These are phyloP conservation scores for Neomorphus geoffroyi DNA, from an alignment of 2,797 vertebrate species.

Conservation along the genomic window DNA sequence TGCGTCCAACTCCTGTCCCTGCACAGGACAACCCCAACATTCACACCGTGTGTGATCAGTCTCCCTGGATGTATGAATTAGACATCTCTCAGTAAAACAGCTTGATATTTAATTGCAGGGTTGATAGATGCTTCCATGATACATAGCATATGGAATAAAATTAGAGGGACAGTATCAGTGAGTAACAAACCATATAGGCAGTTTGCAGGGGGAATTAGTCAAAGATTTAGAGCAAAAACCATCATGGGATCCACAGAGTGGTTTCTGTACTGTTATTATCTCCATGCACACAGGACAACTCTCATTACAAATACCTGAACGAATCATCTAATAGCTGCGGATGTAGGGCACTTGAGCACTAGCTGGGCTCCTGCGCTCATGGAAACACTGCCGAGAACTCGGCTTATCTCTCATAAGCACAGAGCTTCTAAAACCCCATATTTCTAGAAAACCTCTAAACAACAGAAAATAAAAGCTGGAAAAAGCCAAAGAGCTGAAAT, in stretches of 20 bases:
- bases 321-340: constrained; percentile 32
- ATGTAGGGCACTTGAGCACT: not conserved
- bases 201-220: constrained; percentile 26
- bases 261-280: constrained; percentile 30
- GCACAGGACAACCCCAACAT: no score
- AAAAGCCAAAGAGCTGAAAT: not conserved
- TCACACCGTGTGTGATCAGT: no score
- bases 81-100: not conserved
- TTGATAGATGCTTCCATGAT: not conserved
- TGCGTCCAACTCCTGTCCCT: no score
- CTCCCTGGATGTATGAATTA: not conserved
- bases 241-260: not conserved
- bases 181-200: not conserved
- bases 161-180: not conserved
- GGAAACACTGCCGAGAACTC: not conserved
- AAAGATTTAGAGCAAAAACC: constrained; percentile 18
- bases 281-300: constrained; percentile 21
- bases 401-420: constrained; percentile 45
- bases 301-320: not conserved
- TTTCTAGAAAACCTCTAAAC: not conserved
- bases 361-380: not conserved
- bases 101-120: constrained; percentile 7
- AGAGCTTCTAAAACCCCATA: not conserved
- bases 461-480: not conserved
- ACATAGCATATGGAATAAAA: not conserved